Evolutionary conservation across 2,113 vertebrate species (phyloP), one percentile per base, ranked within the genome.

Genomic region (Callocephalon fimbriatum): DNA sequence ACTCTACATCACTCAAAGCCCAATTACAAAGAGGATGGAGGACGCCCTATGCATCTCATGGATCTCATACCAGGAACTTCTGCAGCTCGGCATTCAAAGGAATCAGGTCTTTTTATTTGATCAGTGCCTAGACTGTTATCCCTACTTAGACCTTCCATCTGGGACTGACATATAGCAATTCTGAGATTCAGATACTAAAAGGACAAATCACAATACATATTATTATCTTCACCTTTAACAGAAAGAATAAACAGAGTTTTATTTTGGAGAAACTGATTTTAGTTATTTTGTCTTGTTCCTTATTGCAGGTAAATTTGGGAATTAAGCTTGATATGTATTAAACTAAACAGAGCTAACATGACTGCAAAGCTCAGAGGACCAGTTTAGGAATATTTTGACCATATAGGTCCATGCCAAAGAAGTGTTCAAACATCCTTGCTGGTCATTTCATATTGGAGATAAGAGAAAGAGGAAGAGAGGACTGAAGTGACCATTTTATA

Each of bases 181-280:
- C 35, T 65, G 44, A 50, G 8, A 11, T 72, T 76, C 29, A 63
- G 23, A 54, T 3, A 50, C 8, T 17, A 81, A 73, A 77, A 87
- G 0, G 74, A 59, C 1, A 8, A 76, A 48, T 20, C 16, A 44
- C 12, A 29, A 7, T 35, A 38, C 1, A 32, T 9, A 8, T 9
- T 58, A n/a, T 58, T n/a, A n/a, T 58, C 21, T 15, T 35, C 23
- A 54, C 7, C 10, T 40, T 50, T 35, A 58, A 32, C 5, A 21
- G 45, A 59, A 75, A 75, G 7, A 35, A 59, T 44, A 42, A 74
- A 66, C 7, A 35, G 35, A 48, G 5, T 38, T 53, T 47, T 61
- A 12, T 68, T 76, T 61, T 21, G 15, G 27, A 67, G 42, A 66
- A 37, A 9, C 23, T 9, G 0, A n/a, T 47, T 68, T 54, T 22